These are phyloP conservation scores for Corydoras maculifer DNA, from an alignment of 2,113 vertebrate genomes.

Conservation along the genomic window DNA sequence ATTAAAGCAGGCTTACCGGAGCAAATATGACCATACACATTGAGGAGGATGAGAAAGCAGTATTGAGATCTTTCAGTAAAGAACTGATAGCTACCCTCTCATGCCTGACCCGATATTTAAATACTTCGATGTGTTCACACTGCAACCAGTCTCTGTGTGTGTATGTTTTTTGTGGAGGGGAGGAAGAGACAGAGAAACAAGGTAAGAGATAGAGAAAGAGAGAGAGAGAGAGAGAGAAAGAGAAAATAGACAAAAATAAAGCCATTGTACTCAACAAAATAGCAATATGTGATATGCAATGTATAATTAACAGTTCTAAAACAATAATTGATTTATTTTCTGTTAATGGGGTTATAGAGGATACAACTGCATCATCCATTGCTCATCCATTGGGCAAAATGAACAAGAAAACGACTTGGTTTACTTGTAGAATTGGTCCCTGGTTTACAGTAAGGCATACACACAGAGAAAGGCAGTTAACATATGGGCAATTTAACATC, in stretches of 20 bases:
- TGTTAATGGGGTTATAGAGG: too few species aligned
- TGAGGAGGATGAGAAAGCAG: constrained; percentile 39
- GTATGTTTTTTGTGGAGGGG: constrained; percentile 6
- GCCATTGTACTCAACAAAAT: background rate
- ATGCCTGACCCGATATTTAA: too few species aligned
- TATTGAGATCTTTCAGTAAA: constrained; percentile 28
- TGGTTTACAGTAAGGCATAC: too few species aligned
- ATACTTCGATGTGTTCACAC: background rate
- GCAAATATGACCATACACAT: constrained; percentile 52
- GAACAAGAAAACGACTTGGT: too few species aligned
- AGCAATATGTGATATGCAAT: background rate
- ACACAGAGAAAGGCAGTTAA: too few species aligned
- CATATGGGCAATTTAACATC: too few species aligned
- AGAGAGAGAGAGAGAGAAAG: constrained; percentile 1
- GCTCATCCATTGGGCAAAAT: too few species aligned
- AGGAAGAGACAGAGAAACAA: constrained; percentile 2
- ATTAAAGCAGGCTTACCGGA: constrained; percentile 39
- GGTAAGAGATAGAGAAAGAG: background rate
- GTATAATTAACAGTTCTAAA: too few species aligned
- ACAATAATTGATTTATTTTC: too few species aligned
- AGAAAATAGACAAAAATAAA: background rate
- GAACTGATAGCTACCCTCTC: background rate
- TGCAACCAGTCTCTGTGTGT: background rate
- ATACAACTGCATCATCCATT: too few species aligned
- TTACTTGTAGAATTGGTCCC: too few species aligned